Conservation (phyloP, 2,113 vertebrate genomes). For the Thunnus maccoyii region DNA sequence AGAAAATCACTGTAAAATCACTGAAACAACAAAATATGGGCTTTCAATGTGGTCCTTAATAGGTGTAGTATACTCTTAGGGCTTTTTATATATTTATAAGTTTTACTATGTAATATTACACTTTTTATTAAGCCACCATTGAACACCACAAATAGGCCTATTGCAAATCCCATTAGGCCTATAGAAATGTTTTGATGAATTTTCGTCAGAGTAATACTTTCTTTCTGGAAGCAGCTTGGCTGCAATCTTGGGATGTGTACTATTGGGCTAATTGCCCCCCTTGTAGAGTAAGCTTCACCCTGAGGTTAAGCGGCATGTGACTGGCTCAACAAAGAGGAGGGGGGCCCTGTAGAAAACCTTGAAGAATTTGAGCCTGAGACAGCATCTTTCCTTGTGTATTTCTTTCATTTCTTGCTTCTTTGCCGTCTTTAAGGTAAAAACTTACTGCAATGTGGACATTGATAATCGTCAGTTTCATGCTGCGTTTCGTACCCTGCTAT, state of each 20-base stretch:
- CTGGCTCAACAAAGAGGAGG: conserved; percentile 37
- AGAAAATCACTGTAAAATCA: conserved; percentile 4
- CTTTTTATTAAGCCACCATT: neutral
- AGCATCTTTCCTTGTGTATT: neutral
- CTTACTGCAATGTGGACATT: conserved; percentile 77
- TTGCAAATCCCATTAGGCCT: neutral
- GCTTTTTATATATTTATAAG: no score
- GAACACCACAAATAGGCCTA: neutral
- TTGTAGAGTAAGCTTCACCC: conserved; percentile 41
- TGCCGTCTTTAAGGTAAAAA: neutral
- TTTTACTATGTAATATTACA: neutral
- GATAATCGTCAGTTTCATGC: conserved; percentile 64
- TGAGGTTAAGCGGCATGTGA: conserved; percentile 75
- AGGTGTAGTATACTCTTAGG: neutral
- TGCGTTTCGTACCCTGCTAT: conserved; percentile 39
- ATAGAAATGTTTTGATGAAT: neutral
- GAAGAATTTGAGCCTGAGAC: conserved; percentile 42
- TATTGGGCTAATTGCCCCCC: neutral
- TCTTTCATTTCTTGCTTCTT: neutral
- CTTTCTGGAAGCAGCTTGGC: neutral
- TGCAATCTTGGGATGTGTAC: conserved; percentile 1
- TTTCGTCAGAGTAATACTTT: neutral
- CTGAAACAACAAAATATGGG: neutral
- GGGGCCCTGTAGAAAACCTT: neutral
- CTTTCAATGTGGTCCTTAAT: neutral